Conservation (phyloP, 2,888 invertebrate species). For the Clunio marinus region DNA sequence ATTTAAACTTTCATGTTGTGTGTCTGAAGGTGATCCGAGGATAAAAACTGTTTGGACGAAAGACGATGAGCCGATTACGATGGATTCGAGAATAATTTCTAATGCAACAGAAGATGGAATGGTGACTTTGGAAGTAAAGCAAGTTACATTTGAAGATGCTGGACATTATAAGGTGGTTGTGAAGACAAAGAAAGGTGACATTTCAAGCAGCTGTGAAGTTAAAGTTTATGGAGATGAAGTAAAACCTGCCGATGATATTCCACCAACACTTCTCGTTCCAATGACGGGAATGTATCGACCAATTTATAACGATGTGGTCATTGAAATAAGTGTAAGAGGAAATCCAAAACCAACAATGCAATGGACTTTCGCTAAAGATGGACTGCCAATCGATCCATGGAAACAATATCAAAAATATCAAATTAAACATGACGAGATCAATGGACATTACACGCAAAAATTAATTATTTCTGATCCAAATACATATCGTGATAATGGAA, state of each 20-base stretch:
- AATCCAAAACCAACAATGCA: constrained; percentile 66
- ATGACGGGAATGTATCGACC: constrained; percentile 64
- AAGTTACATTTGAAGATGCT: constrained; percentile 2
- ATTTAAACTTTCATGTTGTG: constrained; percentile 22
- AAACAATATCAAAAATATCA: constrained; percentile 34
- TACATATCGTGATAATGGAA: constrained; percentile 54
- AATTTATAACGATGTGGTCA: constrained; percentile 66
- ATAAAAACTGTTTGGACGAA: constrained; percentile 29
- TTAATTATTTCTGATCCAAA: constrained; percentile 54
- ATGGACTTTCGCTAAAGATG: constrained; percentile 57
- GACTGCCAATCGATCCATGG: constrained; percentile 42
- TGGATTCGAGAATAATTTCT: constrained; percentile 22
- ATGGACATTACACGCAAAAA: constrained; percentile 63
- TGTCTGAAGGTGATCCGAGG: constrained; percentile 30
- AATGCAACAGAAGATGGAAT: constrained; percentile 34
- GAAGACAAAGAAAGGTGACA: constrained; percentile 33
- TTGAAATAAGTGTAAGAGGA: constrained; percentile 76
- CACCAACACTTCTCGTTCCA: constrained; percentile 10
- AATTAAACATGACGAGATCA: constrained; percentile 46
- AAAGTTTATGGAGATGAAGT: constrained; percentile 21
- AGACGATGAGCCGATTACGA: constrained; percentile 2
- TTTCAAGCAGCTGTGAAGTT: constrained; percentile 36
- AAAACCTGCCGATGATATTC: constrained; percentile 12
- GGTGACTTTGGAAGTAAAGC: constrained; percentile 22
- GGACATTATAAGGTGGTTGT: constrained; percentile 29